Percentiles rank a stretch among this genome's conserved stretches.
phyloP scores from a whole-genome alignment of 2,888 invertebrate genomes.

The Cryptocephalus primarius region DNA sequence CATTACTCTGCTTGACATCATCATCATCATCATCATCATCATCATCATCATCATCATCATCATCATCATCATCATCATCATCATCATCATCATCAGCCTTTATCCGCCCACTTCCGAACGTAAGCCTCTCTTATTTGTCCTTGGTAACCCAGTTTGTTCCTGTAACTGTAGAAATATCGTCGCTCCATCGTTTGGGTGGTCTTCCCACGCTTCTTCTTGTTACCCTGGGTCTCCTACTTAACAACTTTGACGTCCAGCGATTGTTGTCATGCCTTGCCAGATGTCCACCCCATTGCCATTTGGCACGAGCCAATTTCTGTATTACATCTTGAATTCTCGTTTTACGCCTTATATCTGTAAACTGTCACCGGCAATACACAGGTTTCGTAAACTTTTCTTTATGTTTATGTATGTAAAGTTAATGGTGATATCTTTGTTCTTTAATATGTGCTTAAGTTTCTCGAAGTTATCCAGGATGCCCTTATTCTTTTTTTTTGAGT shows the following conservation, averaged over 20 bases:
- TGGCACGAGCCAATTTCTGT: not conserved
- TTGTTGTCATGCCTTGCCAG: slow-evolving; percentile 1
- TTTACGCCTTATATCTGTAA: not conserved
- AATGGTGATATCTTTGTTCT: slow-evolving; percentile 2
- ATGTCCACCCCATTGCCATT: slow-evolving; percentile 5
- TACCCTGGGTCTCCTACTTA: slow-evolving; percentile 1
- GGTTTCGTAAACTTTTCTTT: not conserved
- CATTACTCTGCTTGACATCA: too few relatives aligned
- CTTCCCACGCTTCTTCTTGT: slow-evolving; percentile 4
- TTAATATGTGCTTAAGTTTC: slow-evolving; percentile 3
- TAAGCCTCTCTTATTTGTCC: not conserved
- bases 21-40: too few relatives aligned
- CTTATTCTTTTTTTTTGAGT: not conserved
- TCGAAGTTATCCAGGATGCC: slow-evolving; percentile 1
- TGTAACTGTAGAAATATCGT: not conserved
- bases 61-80: too few relatives aligned
- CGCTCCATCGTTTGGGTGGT: slow-evolving; percentile 5
- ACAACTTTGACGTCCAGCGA: slow-evolving; percentile 1
- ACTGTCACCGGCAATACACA: not conserved
- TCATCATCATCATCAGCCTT: too few relatives aligned
- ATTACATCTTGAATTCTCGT: not conserved
- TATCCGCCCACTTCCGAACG: too few relatives aligned
- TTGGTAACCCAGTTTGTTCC: not conserved
- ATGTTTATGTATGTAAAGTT: too few relatives aligned
- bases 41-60: too few relatives aligned